Base-by-base conservation (phyloP, 2,888 invertebrate species). In the Eupithecia centaureata region DNA sequence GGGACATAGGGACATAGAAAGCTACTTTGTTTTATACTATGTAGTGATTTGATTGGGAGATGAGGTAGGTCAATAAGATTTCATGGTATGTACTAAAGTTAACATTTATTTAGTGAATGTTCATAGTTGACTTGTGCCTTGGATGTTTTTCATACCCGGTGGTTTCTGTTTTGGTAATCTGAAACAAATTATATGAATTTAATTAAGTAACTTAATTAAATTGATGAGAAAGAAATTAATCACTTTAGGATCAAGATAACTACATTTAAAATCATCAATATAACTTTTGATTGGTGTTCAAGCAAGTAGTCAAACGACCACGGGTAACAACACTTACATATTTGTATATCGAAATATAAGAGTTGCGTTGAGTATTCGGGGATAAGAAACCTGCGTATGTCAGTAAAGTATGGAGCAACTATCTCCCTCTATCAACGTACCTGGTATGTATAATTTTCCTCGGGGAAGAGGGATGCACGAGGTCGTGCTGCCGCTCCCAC, bases 391-490 rank as follows among this genome's bases (percentile, higher is more conserved):
- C n/a, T n/a, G n/a, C n/a, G n/a, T n/a, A n/a, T n/a, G n/a, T n/a
- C n/a, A n/a, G n/a, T n/a, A n/a, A n/a, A n/a, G n/a, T n/a, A n/a
- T n/a, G n/a, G n/a, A n/a, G n/a, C n/a, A n/a, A n/a, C n/a, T n/a
- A 47, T 18, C 47, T 8, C 22, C 12, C 22, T 47, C 47, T 47
- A 47, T 2, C 18, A 42, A 33, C 38, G 62, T 72, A 94, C 95
- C 95, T 92, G 60, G 96, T 94, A 77, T 95, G 95, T 80, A 96
- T 95, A 8, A 96, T 94, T 79, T 95, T 95, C 73, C 96, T 94
- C 28, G 95, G 94, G 73, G 96, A 96, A 22, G 96, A 95, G 0
- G 96, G 96, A 84, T 97, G 96, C 76, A 97, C 95, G 42, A 96
- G 94, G 81, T 96, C 96, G 56, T 94, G 95, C 64, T 94, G 94